These are phyloP conservation scores for Scaptomyza caliginosa DNA, from an alignment of 2,888 invertebrate genomes.

Conservation along the genomic window DNA sequence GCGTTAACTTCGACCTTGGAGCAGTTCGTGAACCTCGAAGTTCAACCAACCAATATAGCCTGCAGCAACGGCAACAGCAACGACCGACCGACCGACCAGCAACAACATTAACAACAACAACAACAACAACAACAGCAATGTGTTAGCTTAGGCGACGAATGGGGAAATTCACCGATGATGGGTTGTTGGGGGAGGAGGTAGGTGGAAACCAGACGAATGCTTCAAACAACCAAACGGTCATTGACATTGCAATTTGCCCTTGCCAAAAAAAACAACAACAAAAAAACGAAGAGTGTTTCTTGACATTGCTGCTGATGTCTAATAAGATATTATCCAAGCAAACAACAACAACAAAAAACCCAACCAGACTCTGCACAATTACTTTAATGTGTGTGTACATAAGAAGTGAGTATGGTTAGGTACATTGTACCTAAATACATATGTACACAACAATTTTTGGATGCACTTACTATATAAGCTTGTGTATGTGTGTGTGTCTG, in stretches of 20 bases:
- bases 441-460: not conserved
- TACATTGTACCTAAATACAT: not conserved
- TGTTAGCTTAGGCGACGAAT: slow-evolving; percentile 59
- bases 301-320: slow-evolving; percentile 57
- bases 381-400: slow-evolving; percentile 7
- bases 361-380: slow-evolving; percentile 11
- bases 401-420: not conserved
- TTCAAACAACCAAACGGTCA: slow-evolving; percentile 58
- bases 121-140: slow-evolving; percentile 38
- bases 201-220: slow-evolving; percentile 61
- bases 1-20: slow-evolving; percentile 77
- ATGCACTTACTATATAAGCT: not conserved
- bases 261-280: no score
- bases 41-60: slow-evolving; percentile 68
- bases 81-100: slow-evolving; percentile 3
- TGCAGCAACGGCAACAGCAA: slow-evolving; percentile 37
- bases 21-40: slow-evolving; percentile 74
- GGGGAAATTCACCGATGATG: slow-evolving; percentile 38
- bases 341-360: slow-evolving; percentile 9
- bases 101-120: slow-evolving; percentile 27
- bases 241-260: slow-evolving; percentile 59
- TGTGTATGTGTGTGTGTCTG: not conserved
- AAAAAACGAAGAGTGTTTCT: slow-evolving; percentile 51
- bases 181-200: slow-evolving; percentile 6
- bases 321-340: slow-evolving; percentile 38